Evolutionary conservation across 2,797 vertebrate genomes (phyloP).

Genomic region (Austrolebias charrua): DNA sequence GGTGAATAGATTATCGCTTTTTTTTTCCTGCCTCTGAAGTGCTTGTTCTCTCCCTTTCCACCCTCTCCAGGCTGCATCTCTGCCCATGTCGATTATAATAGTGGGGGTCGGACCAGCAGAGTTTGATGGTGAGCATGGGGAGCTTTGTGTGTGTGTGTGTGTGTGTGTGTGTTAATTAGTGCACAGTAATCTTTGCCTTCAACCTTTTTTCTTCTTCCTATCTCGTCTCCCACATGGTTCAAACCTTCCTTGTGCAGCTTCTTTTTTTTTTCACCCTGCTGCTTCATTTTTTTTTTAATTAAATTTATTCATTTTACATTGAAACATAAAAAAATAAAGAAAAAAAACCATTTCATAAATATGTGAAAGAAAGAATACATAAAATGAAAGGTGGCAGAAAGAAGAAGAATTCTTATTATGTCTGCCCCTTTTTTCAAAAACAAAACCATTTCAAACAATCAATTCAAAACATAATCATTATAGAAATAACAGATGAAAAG

Average conservation of each 20-base stretch:
- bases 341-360: no score
- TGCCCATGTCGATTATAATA: conserved; percentile 99
- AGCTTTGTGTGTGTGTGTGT: conserved; percentile 14
- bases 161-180: conserved; percentile 35
- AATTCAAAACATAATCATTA: no score
- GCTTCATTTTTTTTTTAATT: no score
- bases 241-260: conserved; percentile 16
- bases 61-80: conserved; percentile 80
- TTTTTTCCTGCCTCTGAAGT: conserved; percentile 26
- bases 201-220: conserved; percentile 37
- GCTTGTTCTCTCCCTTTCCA: conserved; percentile 45
- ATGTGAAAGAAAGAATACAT: no score
- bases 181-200: conserved; percentile 42
- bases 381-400: no score
- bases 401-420: no score
- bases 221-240: conserved; percentile 57
- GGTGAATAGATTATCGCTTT: conserved; percentile 24
- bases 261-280: conserved; percentile 11
- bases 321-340: no score
- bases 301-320: no score
- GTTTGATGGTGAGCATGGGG: conserved; percentile 89
- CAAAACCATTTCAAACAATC: no score
- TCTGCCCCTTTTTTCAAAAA: no score
- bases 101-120: conserved; percentile 98
- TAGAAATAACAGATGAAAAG: no score